These are phyloP conservation scores for Drosophila fungiperda DNA, from an alignment of 2,888 invertebrate species.

Conservation along the genomic window DNA sequence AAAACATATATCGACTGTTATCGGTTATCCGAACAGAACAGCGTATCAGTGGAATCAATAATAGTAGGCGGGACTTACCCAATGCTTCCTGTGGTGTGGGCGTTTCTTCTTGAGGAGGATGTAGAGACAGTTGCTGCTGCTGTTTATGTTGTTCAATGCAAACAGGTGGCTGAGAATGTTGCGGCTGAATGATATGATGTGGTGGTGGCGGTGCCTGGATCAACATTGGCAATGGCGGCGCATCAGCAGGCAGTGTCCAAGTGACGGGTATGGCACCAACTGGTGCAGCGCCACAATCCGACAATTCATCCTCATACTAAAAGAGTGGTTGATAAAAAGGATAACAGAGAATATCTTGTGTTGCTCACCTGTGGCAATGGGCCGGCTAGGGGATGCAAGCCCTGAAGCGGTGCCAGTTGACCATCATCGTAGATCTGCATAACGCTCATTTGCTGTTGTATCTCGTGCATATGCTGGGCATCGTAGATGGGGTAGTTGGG, in stretches of 20 bases:
- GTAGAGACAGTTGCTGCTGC: constrained; percentile 28
- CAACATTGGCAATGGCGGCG: constrained; percentile 47
- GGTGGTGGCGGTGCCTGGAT: constrained; percentile 55
- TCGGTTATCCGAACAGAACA: constrained; percentile 17
- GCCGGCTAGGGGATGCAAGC: constrained; percentile 66
- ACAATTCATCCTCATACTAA: constrained; percentile 77
- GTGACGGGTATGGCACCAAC: constrained; percentile 58
- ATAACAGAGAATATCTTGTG: background rate
- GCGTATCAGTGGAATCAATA: constrained; percentile 25
- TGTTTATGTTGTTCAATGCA: constrained; percentile 54
- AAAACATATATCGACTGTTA: background rate
- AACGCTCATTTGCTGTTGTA: constrained; percentile 84
- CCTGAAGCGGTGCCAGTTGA: constrained; percentile 67
- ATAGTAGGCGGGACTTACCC: constrained; percentile 54
- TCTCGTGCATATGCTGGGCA: constrained; percentile 80
- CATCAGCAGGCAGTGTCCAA: constrained; percentile 67
- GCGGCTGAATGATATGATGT: constrained; percentile 68
- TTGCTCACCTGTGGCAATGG: constrained; percentile 69
- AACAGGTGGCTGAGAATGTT: constrained; percentile 43
- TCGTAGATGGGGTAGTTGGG: constrained; percentile 84
- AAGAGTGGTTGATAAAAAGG: background rate
- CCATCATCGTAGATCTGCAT: constrained; percentile 84
- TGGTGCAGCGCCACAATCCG: constrained; percentile 67
- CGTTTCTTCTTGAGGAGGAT: constrained; percentile 51
- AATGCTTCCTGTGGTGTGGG: constrained; percentile 61